phyloP scores from a whole-genome alignment of 2,888 invertebrate species.

The Rosalia funebris region DNA sequence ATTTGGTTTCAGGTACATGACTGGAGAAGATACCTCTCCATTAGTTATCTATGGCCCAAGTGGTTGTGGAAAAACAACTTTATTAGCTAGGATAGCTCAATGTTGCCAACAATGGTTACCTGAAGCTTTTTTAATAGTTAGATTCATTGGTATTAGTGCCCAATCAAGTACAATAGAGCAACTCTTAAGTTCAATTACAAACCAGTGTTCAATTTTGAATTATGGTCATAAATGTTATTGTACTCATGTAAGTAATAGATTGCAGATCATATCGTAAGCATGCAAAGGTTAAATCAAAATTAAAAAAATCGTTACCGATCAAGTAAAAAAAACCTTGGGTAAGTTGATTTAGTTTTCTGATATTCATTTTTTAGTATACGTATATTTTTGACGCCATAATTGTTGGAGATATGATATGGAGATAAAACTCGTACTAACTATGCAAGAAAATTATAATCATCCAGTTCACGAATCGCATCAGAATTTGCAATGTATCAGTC shows the following conservation, averaged over 20 bases:
- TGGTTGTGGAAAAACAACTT: slow-evolving; percentile 87
- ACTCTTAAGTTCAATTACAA: slow-evolving; percentile 79
- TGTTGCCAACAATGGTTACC: slow-evolving; percentile 73
- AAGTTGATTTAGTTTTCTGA: no score
- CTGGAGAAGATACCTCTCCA: slow-evolving; percentile 70
- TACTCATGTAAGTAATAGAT: slow-evolving; percentile 67
- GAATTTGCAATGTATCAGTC: no score
- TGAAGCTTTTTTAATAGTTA: slow-evolving; percentile 67
- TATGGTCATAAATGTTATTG: slow-evolving; percentile 74
- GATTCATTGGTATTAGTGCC: slow-evolving; percentile 75
- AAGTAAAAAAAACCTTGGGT: no score
- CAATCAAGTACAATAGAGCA: slow-evolving; percentile 75
- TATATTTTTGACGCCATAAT: no score
- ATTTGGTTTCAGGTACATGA: slow-evolving; percentile 74
- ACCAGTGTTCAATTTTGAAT: slow-evolving; percentile 78
- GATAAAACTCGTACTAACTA: no score
- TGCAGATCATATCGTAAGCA: background rate
- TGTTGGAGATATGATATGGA: no score
- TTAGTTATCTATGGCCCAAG: slow-evolving; percentile 80
- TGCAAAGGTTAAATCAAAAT: no score
- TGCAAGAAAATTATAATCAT: no score
- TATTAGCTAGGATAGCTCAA: slow-evolving; percentile 78
- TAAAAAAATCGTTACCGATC: no score
- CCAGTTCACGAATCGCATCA: no score
- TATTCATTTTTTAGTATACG: no score